These are phyloP conservation scores for Heteronetta atricapilla DNA, from an alignment of 2,113 vertebrate genomes.

Conservation along the genomic window DNA sequence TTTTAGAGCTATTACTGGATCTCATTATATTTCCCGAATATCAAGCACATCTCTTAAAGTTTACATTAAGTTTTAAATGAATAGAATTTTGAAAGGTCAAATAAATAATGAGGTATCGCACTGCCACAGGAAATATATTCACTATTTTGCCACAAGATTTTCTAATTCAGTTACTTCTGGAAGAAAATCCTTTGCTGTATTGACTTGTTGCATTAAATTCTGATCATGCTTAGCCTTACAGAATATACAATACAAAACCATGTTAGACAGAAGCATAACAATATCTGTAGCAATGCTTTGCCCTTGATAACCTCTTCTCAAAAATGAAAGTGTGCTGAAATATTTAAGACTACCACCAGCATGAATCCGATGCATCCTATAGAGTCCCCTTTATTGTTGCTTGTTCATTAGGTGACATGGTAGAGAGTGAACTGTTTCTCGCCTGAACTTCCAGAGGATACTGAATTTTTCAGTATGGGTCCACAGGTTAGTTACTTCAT, in stretches of 20 bases:
- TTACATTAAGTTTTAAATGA: slow-evolving; percentile 40
- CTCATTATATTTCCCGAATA: slow-evolving; percentile 38
- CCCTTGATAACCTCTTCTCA: not conserved
- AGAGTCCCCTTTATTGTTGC: not conserved
- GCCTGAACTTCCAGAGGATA: not conserved
- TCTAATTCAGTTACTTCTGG: not conserved
- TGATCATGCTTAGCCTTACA: not conserved
- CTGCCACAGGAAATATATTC: slow-evolving; percentile 26
- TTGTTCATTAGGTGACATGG: not conserved
- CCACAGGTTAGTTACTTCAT: not conserved
- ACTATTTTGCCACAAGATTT: not conserved
- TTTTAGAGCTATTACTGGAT: slow-evolving; percentile 11
- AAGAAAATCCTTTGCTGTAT: not conserved
- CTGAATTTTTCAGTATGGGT: not conserved
- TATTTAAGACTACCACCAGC: not conserved
- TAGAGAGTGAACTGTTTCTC: not conserved
- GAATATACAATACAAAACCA: not conserved
- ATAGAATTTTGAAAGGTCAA: slow-evolving; percentile 53
- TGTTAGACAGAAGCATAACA: not conserved
- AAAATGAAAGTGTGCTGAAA: not conserved
- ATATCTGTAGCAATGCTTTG: not conserved
- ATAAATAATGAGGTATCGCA: slow-evolving; percentile 39
- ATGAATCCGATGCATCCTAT: not conserved
- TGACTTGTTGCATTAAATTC: slow-evolving; percentile 8
- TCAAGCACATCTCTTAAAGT: not conserved